A percentile compares a stretch with the other conserved stretches of the same genome.
These are phyloP conservation scores for Apostichopus parvimensis DNA, from an alignment of 35 echinoderm and acorn worm genomes.

Conservation along the genomic window DNA sequence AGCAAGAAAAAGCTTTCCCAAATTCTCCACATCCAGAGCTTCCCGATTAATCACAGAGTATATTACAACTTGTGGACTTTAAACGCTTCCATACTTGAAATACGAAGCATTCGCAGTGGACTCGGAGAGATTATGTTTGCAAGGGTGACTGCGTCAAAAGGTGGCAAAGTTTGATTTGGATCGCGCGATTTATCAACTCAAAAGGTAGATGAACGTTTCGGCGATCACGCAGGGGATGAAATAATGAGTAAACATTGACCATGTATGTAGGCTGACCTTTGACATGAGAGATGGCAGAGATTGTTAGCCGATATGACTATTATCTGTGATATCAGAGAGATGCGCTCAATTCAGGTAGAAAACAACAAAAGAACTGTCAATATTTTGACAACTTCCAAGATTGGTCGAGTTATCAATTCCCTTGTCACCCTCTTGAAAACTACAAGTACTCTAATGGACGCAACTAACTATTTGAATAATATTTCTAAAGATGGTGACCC, in stretches of 20 bases:
- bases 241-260: neutral
- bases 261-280: neutral
- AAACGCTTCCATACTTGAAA: neutral
- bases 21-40: conserved; percentile 54
- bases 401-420: neutral
- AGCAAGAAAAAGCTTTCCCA: conserved; percentile 48
- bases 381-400: neutral
- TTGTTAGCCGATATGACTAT: neutral
- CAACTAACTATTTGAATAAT: no score
- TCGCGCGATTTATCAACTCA: no score
- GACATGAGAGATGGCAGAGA: neutral
- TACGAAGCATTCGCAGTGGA: no score
- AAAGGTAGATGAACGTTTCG: no score
- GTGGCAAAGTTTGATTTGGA: no score
- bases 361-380: neutral
- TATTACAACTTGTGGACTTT: neutral
- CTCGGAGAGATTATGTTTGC: no score
- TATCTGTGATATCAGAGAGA: neutral
- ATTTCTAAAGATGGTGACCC: no score
- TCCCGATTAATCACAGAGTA: conserved; percentile 18
- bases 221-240: no score
- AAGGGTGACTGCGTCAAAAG: no score
- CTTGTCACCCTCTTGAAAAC: neutral
- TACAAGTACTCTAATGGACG: no score
- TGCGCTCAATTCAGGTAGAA: no score